These are phyloP conservation scores for Ormia ochracea DNA, from an alignment of 2,888 invertebrate species.

Conservation along the genomic window DNA sequence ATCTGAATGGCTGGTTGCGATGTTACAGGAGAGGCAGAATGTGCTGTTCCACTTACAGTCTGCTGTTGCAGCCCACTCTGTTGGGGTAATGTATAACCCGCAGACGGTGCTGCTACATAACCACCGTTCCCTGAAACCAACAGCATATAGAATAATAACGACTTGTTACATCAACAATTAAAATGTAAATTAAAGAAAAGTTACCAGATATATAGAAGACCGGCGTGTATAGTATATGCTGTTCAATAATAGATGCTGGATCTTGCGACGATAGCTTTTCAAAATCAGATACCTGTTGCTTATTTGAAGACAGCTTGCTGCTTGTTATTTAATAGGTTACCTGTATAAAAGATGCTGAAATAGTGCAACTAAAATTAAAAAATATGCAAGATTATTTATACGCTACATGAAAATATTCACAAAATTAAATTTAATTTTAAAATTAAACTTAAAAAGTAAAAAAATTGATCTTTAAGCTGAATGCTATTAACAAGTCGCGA, in stretches of 20 bases:
- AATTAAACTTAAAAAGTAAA: too few species aligned
- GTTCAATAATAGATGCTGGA: slow-evolving; percentile 21
- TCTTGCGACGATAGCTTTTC: slow-evolving; percentile 38
- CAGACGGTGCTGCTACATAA: slow-evolving; percentile 76
- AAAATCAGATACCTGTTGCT: slow-evolving; percentile 39
- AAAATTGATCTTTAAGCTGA: too few species aligned
- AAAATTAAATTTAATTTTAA: too few species aligned
- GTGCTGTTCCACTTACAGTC: slow-evolving; percentile 32
- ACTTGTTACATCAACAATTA: neutral
- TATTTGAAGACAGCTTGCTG: slow-evolving; percentile 55
- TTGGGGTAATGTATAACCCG: slow-evolving; percentile 71
- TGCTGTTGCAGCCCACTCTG: slow-evolving; percentile 67
- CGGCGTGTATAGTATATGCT: slow-evolving; percentile 51
- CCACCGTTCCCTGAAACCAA: slow-evolving; percentile 69
- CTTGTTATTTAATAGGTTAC: slow-evolving; percentile 26
- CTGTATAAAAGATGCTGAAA: slow-evolving; percentile 26
- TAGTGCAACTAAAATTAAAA: neutral
- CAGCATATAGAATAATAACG: slow-evolving; percentile 23
- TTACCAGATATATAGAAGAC: slow-evolving; percentile 56
- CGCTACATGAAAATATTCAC: neutral
- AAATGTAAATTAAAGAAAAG: neutral
- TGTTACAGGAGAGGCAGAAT: slow-evolving; percentile 18
- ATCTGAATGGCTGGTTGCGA: slow-evolving; percentile 67
- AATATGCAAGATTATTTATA: too few species aligned
- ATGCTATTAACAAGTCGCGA: too few species aligned